A percentile compares a stretch with the other conserved stretches of the same genome.
Evolutionary conservation across 2,797 vertebrate genomes (phyloP).

Genomic region (Leptodactylus fallax): DNA sequence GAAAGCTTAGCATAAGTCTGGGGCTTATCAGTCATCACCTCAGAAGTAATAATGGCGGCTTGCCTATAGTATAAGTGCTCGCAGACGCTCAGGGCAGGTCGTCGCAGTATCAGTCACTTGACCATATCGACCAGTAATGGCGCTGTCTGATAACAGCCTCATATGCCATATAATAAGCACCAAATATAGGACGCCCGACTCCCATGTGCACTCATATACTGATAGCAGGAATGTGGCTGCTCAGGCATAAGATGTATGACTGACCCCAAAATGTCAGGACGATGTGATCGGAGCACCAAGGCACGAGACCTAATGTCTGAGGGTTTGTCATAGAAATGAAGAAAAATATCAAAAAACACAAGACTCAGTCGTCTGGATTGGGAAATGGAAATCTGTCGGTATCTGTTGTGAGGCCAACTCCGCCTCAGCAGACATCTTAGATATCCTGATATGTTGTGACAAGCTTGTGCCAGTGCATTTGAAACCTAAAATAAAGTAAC

Average conservation of each 20-base stretch:
- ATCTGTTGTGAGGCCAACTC: no score
- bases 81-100: not conserved
- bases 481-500: no score
- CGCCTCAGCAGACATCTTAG: no score
- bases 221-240: not conserved
- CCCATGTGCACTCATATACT: not conserved
- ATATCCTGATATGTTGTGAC: no score
- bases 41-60: not conserved
- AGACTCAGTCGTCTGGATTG: no score
- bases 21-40: not conserved
- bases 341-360: not conserved
- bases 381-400: no score
- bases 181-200: not conserved
- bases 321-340: no score
- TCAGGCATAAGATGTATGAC: not conserved
- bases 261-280: slow-evolving; percentile 38
- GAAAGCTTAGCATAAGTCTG: not conserved
- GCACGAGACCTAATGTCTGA: not conserved
- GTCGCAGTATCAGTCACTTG: not conserved
- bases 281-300: not conserved
- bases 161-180: not conserved
- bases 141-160: not conserved
- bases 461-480: no score
- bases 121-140: not conserved
- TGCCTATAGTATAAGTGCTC: not conserved